These are phyloP conservation scores for Chymomyza procnemis DNA, from an alignment of 2,888 invertebrate species.

Conservation along the genomic window DNA sequence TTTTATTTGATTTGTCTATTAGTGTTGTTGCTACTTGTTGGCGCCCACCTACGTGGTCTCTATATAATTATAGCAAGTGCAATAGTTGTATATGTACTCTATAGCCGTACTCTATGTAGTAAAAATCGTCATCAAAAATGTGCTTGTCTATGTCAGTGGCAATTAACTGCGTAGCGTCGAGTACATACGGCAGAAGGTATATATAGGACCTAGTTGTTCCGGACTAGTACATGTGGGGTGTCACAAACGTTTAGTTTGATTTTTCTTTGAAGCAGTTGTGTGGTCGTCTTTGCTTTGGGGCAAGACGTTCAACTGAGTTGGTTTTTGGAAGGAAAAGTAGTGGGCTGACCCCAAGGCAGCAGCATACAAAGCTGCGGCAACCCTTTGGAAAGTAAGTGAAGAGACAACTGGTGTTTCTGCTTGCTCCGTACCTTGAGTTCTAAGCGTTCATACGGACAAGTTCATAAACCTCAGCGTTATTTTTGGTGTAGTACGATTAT, in stretches of 20 bases:
- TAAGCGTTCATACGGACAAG: slow-evolving; percentile 15
- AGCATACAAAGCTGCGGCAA: too few relatives aligned
- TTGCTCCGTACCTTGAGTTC: not conserved
- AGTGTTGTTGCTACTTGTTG: slow-evolving; percentile 28
- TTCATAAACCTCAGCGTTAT: too few relatives aligned
- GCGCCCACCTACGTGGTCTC: slow-evolving; percentile 66
- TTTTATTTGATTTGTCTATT: slow-evolving; percentile 63
- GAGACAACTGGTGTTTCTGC: not conserved
- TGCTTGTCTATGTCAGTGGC: slow-evolving; percentile 25
- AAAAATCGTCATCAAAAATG: not conserved
- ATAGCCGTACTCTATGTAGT: not conserved
- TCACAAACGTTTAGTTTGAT: slow-evolving; percentile 57
- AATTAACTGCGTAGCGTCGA: slow-evolving; percentile 16
- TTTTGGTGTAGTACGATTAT: too few relatives aligned
- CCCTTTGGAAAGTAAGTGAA: too few relatives aligned
- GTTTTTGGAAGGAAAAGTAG: too few relatives aligned
- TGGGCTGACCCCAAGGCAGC: too few relatives aligned
- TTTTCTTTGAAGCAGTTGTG: slow-evolving; percentile 60
- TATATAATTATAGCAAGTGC: slow-evolving; percentile 65
- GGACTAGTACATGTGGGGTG: slow-evolving; percentile 18
- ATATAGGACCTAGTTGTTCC: not conserved
- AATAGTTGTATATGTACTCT: slow-evolving; percentile 33
- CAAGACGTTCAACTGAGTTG: slow-evolving; percentile 29
- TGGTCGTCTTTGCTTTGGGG: slow-evolving; percentile 28
- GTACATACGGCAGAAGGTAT: not conserved